These are phyloP conservation scores for Tetanocera ferruginea DNA, from an alignment of 2,888 invertebrate species.

Conservation along the genomic window DNA sequence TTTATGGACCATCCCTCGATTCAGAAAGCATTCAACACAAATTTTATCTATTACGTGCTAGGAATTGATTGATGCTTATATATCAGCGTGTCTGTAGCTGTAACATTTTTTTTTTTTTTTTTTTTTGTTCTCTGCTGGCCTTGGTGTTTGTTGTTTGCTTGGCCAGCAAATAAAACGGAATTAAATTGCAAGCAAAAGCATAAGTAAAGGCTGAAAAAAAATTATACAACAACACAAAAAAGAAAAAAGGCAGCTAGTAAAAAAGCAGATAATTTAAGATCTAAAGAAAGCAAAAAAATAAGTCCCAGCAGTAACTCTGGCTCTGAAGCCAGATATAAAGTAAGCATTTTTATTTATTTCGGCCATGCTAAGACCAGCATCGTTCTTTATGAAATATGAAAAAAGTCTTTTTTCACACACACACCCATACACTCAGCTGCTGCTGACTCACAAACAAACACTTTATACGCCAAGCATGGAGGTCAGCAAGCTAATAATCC, in stretches of 20 bases:
- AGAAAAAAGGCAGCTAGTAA: neutral
- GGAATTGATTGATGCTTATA: constrained; percentile 15
- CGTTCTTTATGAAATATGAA: neutral
- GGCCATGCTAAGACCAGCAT: neutral
- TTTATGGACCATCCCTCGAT: neutral
- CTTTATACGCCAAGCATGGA: neutral
- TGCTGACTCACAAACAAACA: neutral
- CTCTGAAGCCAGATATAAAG: neutral
- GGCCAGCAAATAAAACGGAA: neutral
- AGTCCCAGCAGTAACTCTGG: neutral
- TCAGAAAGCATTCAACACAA: constrained; percentile 16
- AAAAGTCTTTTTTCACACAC: neutral
- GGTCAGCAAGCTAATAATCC: neutral
- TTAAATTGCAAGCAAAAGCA: neutral
- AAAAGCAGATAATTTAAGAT: neutral
- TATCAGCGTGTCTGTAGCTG: too few relatives aligned
- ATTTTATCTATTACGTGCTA: constrained; percentile 24
- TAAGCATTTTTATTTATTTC: neutral
- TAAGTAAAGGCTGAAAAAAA: neutral
- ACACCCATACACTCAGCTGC: neutral
- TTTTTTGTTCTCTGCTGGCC: neutral
- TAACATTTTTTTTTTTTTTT: neutral
- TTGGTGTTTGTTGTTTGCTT: neutral
- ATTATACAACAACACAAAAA: neutral
- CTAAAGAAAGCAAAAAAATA: neutral